Conservation (phyloP, 2,888 invertebrate genomes). For the Dinocampus coccinellae region DNA sequence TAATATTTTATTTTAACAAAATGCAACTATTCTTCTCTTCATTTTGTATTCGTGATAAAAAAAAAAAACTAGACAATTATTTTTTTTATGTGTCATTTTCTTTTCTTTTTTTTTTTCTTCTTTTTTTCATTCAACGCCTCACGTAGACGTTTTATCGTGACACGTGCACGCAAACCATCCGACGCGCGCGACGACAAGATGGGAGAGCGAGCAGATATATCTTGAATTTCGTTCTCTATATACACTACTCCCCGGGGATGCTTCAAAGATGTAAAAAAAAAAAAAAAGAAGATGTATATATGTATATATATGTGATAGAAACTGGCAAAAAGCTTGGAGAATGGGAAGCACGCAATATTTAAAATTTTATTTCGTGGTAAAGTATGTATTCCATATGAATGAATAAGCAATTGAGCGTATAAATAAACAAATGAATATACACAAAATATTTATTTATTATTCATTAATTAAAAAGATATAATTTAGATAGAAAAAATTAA, state of each 20-base stretch:
- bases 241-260: not conserved
- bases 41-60: not conserved
- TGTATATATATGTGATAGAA: not conserved
- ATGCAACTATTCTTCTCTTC: no score
- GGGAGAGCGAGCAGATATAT: not conserved
- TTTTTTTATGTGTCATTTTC: not conserved
- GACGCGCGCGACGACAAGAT: not conserved
- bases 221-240: not conserved
- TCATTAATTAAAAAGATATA: no score
- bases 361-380: not conserved
- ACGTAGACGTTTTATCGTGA: slow-evolving; percentile 9
- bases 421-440: no score
- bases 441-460: no score
- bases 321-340: not conserved
- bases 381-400: not conserved
- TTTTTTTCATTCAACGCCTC: not conserved
- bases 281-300: not conserved
- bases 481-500: no score
- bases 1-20: no score
- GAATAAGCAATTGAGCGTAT: not conserved
- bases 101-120: not conserved
- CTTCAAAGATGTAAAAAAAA: not conserved
- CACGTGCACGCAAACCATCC: slow-evolving; percentile 1
- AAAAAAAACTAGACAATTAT: not conserved
- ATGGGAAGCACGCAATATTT: not conserved